Evolutionary conservation across 2,113 vertebrate genomes (phyloP).

Genomic region (Nansenia antarctica): DNA sequence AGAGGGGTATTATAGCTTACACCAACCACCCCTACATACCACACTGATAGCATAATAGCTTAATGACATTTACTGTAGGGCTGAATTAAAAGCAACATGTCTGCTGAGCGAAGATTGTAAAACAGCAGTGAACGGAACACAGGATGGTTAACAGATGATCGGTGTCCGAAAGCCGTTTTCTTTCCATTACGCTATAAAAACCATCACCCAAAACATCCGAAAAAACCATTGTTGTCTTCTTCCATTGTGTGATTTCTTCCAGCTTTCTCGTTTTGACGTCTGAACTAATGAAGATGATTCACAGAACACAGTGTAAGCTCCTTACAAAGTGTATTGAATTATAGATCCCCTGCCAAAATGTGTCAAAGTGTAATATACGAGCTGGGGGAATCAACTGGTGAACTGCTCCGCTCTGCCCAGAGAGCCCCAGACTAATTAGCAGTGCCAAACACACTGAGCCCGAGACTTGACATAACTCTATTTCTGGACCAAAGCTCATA

Average conservation of each 20-base stretch:
- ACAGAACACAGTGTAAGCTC: slow-evolving; percentile 24
- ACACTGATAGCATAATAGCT: slow-evolving; percentile 23
- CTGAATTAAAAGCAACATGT: slow-evolving; percentile 38
- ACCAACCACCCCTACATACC: slow-evolving; percentile 8
- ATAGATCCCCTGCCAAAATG: slow-evolving; percentile 32
- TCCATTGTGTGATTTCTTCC: no score
- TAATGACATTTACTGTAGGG: slow-evolving; percentile 33
- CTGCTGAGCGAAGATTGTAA: slow-evolving; percentile 45
- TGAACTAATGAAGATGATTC: slow-evolving; percentile 28
- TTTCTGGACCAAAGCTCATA: slow-evolving; percentile 60
- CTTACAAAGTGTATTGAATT: slow-evolving; percentile 28
- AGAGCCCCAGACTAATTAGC: slow-evolving; percentile 59
- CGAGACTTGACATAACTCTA: slow-evolving; percentile 63
- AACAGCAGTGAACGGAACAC: slow-evolving; percentile 40
- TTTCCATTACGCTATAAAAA: background rate
- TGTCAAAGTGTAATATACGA: slow-evolving; percentile 23
- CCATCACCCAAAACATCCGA: background rate
- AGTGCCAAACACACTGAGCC: slow-evolving; percentile 58
- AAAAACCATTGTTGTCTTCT: background rate
- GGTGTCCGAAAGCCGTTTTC: background rate
- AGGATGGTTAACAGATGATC: slow-evolving; percentile 31
- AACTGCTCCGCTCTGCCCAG: slow-evolving; percentile 34
- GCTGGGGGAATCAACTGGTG: slow-evolving; percentile 26
- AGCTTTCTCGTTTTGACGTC: slow-evolving; percentile 20
- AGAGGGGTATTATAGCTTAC: background rate